A percentile compares a stretch with the other conserved stretches of the same genome.
Conservation (phyloP, 2,113 vertebrate species). For the Triplophysa dalaica region DNA sequence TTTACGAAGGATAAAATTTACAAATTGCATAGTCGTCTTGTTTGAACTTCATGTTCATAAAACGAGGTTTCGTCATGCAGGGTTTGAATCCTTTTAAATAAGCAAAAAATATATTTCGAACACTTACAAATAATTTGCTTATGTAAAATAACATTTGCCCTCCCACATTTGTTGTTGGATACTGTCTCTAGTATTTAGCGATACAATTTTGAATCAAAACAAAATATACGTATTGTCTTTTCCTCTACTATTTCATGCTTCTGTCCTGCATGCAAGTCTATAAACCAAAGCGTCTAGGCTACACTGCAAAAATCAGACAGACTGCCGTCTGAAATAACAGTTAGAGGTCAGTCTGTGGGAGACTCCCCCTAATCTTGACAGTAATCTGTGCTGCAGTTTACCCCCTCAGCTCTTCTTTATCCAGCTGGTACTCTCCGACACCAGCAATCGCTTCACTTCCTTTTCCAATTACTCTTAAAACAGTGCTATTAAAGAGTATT, state of each 20-base stretch:
- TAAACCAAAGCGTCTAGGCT: neutral
- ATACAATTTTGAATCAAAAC: neutral
- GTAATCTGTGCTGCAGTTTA: neutral
- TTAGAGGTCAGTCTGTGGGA: slow-evolving; percentile 21
- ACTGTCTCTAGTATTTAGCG: too few species aligned
- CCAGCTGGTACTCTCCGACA: slow-evolving; percentile 37
- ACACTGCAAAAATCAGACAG: neutral
- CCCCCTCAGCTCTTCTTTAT: slow-evolving; percentile 34
- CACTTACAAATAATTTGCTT: too few species aligned
- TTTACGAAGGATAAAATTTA: too few species aligned
- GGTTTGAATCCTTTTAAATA: too few species aligned
- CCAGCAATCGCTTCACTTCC: slow-evolving; percentile 42
- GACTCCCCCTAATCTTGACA: slow-evolving; percentile 28
- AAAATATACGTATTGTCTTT: neutral
- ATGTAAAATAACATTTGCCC: too few species aligned
- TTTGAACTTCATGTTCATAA: too few species aligned
- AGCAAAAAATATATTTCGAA: too few species aligned
- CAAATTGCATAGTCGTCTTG: too few species aligned
- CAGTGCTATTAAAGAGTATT: slow-evolving; percentile 51
- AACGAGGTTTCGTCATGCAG: too few species aligned
- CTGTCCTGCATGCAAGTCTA: neutral
- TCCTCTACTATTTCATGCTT: neutral
- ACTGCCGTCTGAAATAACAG: neutral
- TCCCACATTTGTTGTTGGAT: too few species aligned
- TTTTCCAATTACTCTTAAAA: slow-evolving; percentile 53